These are phyloP conservation scores for Oenanthe melanoleuca DNA, from an alignment of 2,113 vertebrate species.

Conservation along the genomic window DNA sequence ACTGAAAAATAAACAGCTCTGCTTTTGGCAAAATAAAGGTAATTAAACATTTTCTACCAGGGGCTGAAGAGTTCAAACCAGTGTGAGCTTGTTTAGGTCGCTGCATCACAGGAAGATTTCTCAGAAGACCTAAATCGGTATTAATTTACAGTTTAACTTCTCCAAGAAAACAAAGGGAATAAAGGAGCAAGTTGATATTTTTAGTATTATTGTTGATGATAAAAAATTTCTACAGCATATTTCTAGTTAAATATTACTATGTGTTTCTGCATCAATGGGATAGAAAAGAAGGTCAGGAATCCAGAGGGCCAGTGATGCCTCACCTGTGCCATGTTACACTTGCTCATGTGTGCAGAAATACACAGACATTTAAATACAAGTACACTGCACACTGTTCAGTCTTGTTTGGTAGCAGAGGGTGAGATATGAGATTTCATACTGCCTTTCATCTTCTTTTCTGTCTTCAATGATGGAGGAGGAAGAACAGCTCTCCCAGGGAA, in stretches of 20 bases:
- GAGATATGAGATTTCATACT: not conserved
- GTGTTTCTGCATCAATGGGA: not conserved
- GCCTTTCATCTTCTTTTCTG: not conserved
- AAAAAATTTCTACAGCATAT: not conserved
- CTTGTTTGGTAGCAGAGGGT: not conserved
- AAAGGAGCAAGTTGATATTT: not conserved
- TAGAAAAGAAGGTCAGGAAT: not conserved
- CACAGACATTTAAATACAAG: not conserved
- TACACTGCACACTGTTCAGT: not conserved
- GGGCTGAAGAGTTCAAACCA: not conserved
- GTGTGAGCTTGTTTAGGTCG: not conserved
- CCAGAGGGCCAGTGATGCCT: not conserved
- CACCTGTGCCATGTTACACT: not conserved
- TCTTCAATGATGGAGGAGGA: not conserved
- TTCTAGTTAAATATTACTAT: not conserved
- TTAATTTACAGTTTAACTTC: constrained; percentile 27
- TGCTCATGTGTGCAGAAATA: not conserved
- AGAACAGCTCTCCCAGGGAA: not conserved
- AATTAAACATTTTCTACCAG: not conserved
- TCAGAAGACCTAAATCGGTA: not conserved
- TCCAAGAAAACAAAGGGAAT: constrained; percentile 10
- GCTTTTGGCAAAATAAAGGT: constrained; percentile 40
- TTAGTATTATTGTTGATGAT: not conserved
- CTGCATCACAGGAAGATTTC: not conserved
- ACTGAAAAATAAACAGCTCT: not conserved